A percentile compares a stretch with the other conserved stretches of the same genome.
phyloP scores from a whole-genome alignment of 2,888 invertebrate species.

The Drosophila melanosoma region DNA sequence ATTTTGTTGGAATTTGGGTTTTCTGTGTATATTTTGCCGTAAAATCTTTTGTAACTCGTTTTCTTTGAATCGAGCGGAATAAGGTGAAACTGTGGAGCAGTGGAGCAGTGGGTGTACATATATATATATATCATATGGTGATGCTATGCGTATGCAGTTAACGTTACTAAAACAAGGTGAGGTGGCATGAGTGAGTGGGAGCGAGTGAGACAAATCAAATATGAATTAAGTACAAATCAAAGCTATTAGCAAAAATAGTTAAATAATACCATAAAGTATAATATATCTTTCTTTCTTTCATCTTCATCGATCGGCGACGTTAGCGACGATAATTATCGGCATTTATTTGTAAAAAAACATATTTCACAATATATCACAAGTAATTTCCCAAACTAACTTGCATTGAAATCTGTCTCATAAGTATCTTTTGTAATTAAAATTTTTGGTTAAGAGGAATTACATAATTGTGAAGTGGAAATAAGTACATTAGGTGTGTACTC shows the following conservation, averaged over 20 bases:
- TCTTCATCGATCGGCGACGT: conserved; percentile 58
- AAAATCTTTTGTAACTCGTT: conserved; percentile 15
- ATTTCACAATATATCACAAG: conserved; percentile 73
- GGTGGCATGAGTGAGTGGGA: conserved; percentile 46
- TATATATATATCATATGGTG: conserved; percentile 34
- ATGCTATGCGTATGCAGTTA: conserved; percentile 46
- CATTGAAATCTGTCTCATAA: conserved; percentile 85
- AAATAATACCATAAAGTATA: conserved; percentile 67
- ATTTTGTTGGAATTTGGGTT: conserved; percentile 11
- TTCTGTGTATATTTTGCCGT: conserved; percentile 14
- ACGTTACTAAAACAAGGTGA: conserved; percentile 46
- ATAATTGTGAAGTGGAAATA: conserved; percentile 58
- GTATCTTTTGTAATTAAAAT: conserved; percentile 83
- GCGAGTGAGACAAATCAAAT: conserved; percentile 43
- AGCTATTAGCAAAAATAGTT: conserved; percentile 67
- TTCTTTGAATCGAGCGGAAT: conserved; percentile 5
- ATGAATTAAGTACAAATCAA: conserved; percentile 58
- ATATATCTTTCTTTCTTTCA: conserved; percentile 70
- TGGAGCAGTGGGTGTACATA: conserved; percentile 31
- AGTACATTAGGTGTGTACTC: conserved; percentile 63
- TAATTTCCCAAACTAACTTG: conserved; percentile 84
- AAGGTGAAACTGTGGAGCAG: conserved; percentile 1
- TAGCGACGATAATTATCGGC: conserved; percentile 40
- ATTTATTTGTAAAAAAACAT: conserved; percentile 31
- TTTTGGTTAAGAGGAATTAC: conserved; percentile 50